Evolutionary conservation across 1,140 invertebrate species (phyloP).

Genomic region (Neuroterus valhalla): DNA sequence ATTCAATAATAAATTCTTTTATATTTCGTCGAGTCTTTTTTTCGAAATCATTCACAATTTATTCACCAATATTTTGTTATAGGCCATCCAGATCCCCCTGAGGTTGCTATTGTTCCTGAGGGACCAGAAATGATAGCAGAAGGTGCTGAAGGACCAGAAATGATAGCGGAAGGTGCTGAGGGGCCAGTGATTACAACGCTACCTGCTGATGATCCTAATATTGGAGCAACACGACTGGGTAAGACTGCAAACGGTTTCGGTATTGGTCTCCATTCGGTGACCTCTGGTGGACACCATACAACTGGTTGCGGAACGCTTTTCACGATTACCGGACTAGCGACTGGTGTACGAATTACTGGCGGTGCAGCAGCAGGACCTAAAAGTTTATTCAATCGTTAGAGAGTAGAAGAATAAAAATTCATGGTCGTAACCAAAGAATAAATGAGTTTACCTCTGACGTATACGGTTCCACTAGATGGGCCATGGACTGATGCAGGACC

Average conservation of each 20-base stretch:
- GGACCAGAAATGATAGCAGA: slow-evolving; percentile 44
- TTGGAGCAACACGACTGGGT: slow-evolving; percentile 5
- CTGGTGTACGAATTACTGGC: background rate
- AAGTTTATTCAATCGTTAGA: background rate
- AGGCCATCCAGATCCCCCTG: slow-evolving; percentile 29
- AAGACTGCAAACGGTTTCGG: slow-evolving; percentile 12
- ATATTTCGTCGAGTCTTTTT: background rate
- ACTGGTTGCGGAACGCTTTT: slow-evolving; percentile 12
- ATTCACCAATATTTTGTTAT: slow-evolving; percentile 17
- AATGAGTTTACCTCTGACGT: background rate
- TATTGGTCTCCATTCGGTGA: slow-evolving; percentile 17
- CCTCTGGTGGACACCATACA: slow-evolving; percentile 18
- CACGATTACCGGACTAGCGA: slow-evolving; percentile 2
- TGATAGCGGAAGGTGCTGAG: slow-evolving; percentile 32
- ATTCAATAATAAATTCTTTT: background rate
- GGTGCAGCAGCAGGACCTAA: slow-evolving; percentile 5
- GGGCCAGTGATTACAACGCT: slow-evolving; percentile 42
- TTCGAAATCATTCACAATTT: background rate
- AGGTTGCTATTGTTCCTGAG: slow-evolving; percentile 46
- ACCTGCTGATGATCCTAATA: slow-evolving; percentile 35
- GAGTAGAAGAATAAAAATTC: background rate
- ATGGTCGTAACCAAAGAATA: background rate
- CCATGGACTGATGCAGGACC: slow-evolving; percentile 49
- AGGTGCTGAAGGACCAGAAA: slow-evolving; percentile 41
- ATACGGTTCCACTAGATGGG: slow-evolving; percentile 37